These are phyloP conservation scores for Marasmarcha lunaedactyla DNA, from an alignment of 2,888 invertebrate species.

Conservation along the genomic window DNA sequence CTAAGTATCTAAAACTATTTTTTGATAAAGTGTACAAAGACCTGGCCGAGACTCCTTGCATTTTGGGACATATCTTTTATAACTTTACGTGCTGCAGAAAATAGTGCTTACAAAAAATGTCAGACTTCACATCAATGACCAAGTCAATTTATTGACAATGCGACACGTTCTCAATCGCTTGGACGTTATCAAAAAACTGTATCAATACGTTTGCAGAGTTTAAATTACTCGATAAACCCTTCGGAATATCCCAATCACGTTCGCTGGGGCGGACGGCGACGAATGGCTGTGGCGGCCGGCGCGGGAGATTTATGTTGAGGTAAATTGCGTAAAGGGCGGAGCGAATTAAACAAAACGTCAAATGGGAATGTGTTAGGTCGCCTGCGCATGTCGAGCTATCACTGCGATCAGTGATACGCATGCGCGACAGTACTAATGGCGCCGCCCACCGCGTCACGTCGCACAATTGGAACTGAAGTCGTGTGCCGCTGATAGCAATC, in stretches of 20 bases:
- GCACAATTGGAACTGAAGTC: conserved; percentile 29
- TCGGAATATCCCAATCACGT: conserved; percentile 37
- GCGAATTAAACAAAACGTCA: conserved; percentile 25
- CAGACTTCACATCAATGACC: no score
- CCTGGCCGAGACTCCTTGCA: no score
- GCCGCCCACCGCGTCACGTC: conserved; percentile 42
- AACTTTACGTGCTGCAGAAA: no score
- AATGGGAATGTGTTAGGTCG: conserved; percentile 24
- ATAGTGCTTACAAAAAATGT: no score
- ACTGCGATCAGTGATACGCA: conserved; percentile 35
- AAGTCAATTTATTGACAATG: no score
- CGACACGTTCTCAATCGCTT: conserved; percentile 25
- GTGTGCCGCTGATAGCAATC: conserved; percentile 26
- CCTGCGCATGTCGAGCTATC: conserved; percentile 37
- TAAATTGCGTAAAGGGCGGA: conserved; percentile 44
- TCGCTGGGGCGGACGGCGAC: conserved; percentile 44
- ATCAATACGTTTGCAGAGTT: no score
- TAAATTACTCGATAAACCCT: no score
- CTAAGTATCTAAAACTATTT: no score
- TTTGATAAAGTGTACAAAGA: no score
- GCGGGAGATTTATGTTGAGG: conserved; percentile 32
- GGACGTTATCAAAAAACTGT: no score
- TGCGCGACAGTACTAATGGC: conserved; percentile 38
- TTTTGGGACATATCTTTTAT: no score
- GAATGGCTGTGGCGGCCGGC: conserved; percentile 33